These are phyloP conservation scores for Amblyteles armatorius DNA, from an alignment of 2,888 invertebrate species.

Conservation along the genomic window DNA sequence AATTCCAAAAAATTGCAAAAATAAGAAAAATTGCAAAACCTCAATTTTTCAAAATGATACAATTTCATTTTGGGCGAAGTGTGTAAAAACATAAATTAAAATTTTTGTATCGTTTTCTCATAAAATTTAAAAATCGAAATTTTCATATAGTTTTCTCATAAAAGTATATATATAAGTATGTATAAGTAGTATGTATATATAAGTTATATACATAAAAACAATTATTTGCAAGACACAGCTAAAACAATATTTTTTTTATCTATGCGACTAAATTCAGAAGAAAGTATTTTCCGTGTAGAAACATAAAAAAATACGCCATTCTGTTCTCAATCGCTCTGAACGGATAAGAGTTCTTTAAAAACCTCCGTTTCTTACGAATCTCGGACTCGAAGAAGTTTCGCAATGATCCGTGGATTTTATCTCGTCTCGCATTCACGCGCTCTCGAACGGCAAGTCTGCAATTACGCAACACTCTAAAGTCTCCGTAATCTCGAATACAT, in stretches of 20 bases:
- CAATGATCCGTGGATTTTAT: background rate
- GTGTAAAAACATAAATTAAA: background rate
- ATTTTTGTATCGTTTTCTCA: too few relatives aligned
- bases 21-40: background rate
- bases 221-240: background rate
- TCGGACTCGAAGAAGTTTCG: background rate
- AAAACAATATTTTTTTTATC: too few relatives aligned
- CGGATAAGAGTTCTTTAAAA: background rate
- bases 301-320: too few relatives aligned
- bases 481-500: constrained; percentile 73
- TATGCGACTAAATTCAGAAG: too few relatives aligned
- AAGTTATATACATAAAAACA: too few relatives aligned
- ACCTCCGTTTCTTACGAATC: background rate
- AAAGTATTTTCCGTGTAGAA: too few relatives aligned
- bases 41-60: background rate
- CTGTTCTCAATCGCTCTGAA: background rate
- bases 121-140: background rate
- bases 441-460: constrained; percentile 59
- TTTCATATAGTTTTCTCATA: background rate
- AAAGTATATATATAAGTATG: too few relatives aligned
- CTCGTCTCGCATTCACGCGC: constrained; percentile 38
- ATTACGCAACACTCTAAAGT: constrained; percentile 74
- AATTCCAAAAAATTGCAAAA: background rate
- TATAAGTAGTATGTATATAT: too few relatives aligned
- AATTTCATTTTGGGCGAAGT: background rate